Evolutionary conservation across 2,888 invertebrate genomes (phyloP).

Genomic region (Cantharis rufa): DNA sequence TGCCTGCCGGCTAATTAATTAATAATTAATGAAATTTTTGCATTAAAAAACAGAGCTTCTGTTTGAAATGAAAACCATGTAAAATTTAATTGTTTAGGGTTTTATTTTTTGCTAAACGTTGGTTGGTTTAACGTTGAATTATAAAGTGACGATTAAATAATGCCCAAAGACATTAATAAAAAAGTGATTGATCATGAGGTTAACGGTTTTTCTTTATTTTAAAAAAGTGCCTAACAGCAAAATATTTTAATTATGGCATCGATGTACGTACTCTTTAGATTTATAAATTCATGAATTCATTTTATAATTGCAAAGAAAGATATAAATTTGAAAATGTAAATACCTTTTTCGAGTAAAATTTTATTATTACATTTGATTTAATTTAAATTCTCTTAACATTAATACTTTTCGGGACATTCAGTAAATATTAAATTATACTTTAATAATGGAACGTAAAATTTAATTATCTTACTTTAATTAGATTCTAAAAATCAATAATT

Average conservation of each 20-base stretch:
- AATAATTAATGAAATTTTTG: neutral
- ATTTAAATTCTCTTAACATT: neutral
- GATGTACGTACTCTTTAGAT: neutral
- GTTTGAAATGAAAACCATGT: neutral
- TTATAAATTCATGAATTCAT: neutral
- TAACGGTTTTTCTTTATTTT: neutral
- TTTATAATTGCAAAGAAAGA: neutral
- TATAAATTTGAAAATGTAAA: neutral
- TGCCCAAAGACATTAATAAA: neutral
- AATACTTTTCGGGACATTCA: neutral
- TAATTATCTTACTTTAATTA: neutral
- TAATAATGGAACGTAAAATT: neutral
- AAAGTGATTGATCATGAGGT: neutral
- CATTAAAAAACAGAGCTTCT: neutral
- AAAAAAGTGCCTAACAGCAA: neutral
- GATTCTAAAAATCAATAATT: neutral
- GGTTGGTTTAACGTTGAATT: neutral
- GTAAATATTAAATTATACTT: neutral
- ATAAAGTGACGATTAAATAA: neutral
- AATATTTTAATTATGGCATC: neutral
- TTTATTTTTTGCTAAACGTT: neutral
- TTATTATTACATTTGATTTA: neutral
- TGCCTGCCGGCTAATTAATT: neutral
- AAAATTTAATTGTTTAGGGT: neutral
- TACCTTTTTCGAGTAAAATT: neutral